Conservation (phyloP, 2,113 vertebrate genomes). For the Prunella himalayana region DNA sequence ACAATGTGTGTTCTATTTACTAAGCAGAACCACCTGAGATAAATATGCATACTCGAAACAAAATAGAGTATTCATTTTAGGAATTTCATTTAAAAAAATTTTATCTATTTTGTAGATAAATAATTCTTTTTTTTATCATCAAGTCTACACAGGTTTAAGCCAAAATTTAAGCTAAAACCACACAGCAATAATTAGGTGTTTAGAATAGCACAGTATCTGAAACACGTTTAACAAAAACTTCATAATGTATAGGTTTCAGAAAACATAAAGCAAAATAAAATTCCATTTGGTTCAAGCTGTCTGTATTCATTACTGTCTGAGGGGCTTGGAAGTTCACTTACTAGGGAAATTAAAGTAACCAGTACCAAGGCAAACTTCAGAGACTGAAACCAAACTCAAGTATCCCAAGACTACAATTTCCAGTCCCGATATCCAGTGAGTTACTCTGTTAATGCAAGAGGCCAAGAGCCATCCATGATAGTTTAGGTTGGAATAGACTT, state of each 20-base stretch:
- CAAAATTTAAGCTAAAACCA: not conserved
- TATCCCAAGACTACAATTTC: not conserved
- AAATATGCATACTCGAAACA: not conserved
- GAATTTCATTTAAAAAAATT: not conserved
- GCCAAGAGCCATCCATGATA: not conserved
- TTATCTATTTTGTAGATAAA: not conserved
- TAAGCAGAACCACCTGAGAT: not conserved
- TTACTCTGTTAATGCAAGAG: not conserved
- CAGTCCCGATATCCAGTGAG: not conserved
- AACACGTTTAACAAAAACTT: not conserved
- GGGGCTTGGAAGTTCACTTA: not conserved
- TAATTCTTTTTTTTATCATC: not conserved
- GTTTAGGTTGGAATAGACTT: not conserved
- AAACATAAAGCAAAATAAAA: not conserved
- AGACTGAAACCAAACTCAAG: not conserved
- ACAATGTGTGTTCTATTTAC: not conserved
- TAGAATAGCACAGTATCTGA: not conserved
- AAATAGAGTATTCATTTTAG: not conserved
- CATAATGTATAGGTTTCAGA: not conserved
- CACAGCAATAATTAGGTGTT: not conserved
- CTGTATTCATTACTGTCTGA: not conserved
- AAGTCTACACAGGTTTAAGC: not conserved
- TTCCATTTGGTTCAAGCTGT: not conserved
- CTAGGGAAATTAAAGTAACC: not conserved
- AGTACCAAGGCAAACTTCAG: not conserved